Conservation (phyloP, 2,797 vertebrate genomes). For the Pempheris klunzingeri region DNA sequence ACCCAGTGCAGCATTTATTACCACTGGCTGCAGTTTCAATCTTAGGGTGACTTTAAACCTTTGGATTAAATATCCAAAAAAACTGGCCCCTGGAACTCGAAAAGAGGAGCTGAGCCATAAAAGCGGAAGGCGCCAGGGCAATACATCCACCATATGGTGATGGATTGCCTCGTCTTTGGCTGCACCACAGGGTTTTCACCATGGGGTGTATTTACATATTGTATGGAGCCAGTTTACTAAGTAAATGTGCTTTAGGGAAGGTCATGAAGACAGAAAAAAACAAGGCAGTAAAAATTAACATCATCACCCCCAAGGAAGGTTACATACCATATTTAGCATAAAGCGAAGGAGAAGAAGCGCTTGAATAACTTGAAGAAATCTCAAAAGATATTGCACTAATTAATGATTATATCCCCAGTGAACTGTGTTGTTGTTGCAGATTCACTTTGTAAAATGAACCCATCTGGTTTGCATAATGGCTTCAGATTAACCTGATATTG, state of each 20-base stretch:
- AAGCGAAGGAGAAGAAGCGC: constrained; percentile 4
- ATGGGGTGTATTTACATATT: constrained; percentile 27
- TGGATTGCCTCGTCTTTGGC: constrained; percentile 38
- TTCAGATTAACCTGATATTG: constrained; percentile 78
- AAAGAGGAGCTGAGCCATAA: constrained; percentile 44
- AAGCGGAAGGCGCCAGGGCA: constrained; percentile 38
- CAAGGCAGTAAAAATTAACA: neutral
- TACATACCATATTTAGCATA: neutral
- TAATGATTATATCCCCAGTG: constrained; percentile 46
- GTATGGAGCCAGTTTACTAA: constrained; percentile 17
- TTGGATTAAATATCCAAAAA: constrained; percentile 47
- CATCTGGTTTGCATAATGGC: constrained; percentile 78
- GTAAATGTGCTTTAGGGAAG: constrained; percentile 25
- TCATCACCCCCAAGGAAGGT: neutral
- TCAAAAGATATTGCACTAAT: constrained; percentile 42
- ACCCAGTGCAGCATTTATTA: constrained; percentile 52
- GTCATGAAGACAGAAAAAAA: constrained; percentile 11
- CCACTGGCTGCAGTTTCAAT: constrained; percentile 46
- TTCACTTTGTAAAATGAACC: constrained; percentile 64
- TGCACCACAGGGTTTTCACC: constrained; percentile 33
- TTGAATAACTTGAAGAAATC: neutral
- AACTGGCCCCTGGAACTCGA: constrained; percentile 34
- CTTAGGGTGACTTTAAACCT: constrained; percentile 39
- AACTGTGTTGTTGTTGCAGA: constrained; percentile 55
- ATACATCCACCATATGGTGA: constrained; percentile 66